Evolutionary conservation across 2,888 invertebrate genomes (phyloP), one percentile per base, ranked within the genome.

Genomic region (Noctua comes): DNA sequence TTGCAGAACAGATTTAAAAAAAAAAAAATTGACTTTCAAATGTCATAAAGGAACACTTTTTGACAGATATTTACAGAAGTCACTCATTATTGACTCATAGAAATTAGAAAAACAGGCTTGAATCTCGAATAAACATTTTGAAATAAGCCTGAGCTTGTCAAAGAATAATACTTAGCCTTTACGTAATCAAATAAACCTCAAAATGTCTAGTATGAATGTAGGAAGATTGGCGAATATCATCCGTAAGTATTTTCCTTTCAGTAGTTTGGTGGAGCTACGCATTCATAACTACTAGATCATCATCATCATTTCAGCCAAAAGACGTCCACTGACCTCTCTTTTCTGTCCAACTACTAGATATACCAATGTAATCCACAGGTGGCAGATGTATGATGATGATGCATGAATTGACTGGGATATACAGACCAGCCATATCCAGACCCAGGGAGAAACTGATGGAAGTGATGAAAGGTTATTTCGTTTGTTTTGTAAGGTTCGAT

Each of bases 401-500:
- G 57, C 89, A 90, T 51, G 92, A 92, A 68, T 36, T 94, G 43
- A 27, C 91, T 16, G 94, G 92, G 83, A 84, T 92, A 5, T 94
- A 93, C 81, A 92, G 87, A 77, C 91, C 93, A 43, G 76, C 91
- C 24, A 65, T 94, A 76, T 85, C 86, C 24, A 91, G 86, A 59
- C 89, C 91, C 74, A 94, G 89, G 82, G 91, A 91, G 69, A 93
- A 91, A 85, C 77, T 93, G 54, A 88, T 91, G 51, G 93, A 92
- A 82, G 57, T 92, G 27, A 84, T 94, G 54, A 93, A 89, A 92
- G 94, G 95, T 94, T 71, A 51, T 46, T 21, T 40, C 62, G 1
- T 62, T 65, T 57, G 31, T 65, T 46, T 16, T 40, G 10, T 62
- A 46, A 24, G 10, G 24, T 51, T 48, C 5, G 1, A 59, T 21